Percentiles rank a stretch among this genome's conserved stretches.
Conservation (phyloP, 2,888 invertebrate genomes). For the Lasioglossum vierecki region DNA sequence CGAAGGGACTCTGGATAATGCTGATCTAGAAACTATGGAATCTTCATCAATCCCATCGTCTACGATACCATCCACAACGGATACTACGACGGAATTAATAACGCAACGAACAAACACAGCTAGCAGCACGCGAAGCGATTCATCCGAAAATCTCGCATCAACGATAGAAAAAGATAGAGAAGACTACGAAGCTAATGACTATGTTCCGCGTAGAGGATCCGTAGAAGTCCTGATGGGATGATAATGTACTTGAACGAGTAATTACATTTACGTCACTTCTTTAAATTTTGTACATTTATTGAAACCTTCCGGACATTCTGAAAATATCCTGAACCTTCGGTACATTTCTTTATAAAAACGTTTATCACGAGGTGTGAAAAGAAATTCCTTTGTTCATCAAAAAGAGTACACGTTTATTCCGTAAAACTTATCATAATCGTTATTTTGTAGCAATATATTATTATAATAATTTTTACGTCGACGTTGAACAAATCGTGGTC, state of each 20-base stretch:
- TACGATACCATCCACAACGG: neutral
- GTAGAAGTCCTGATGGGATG: constrained; percentile 58
- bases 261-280: neutral
- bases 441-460: constrained; percentile 63
- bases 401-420: constrained; percentile 68
- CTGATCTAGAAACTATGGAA: neutral
- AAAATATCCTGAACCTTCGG: neutral
- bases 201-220: constrained; percentile 37
- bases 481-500: constrained; percentile 74
- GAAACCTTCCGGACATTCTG: neutral
- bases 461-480: constrained; percentile 79
- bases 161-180: constrained; percentile 16
- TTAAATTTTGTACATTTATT: constrained; percentile 29
- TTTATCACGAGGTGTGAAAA: constrained; percentile 32
- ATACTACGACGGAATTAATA: neutral
- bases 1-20: neutral
- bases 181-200: constrained; percentile 32
- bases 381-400: constrained; percentile 42
- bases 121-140: constrained; percentile 20
- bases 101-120: neutral
- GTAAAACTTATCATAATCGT: constrained; percentile 78
- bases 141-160: neutral
- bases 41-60: neutral
- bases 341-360: constrained; percentile 22
- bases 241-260: neutral